Conservation (phyloP, 2,888 invertebrate genomes). For the Marasmarcha lunaedactyla region DNA sequence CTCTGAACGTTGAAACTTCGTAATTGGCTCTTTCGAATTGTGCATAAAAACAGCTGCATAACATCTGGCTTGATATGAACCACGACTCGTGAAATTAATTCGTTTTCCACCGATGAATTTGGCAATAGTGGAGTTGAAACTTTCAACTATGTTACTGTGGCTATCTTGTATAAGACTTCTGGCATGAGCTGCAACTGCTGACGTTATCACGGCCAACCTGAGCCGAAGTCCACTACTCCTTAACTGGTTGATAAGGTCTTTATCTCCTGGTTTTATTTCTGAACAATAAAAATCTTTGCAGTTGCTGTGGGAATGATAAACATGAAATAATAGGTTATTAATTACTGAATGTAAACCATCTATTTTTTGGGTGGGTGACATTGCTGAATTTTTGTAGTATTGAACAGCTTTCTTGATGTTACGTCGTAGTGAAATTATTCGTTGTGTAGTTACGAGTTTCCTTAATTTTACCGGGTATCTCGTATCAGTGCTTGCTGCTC, state of each 20-base stretch:
- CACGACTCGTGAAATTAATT: constrained; percentile 3
- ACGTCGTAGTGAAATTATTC: not conserved
- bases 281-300: constrained; percentile 1
- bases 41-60: not conserved
- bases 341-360: not conserved
- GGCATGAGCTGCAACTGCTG: not conserved
- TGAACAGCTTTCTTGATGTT: not conserved
- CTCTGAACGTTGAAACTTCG: not conserved
- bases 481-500: constrained; percentile 1
- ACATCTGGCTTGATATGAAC: constrained; percentile 1
- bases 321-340: not conserved
- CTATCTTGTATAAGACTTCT: not conserved
- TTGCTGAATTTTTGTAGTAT: not conserved
- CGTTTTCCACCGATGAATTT: constrained; percentile 1
- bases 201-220: not conserved
- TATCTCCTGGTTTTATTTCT: constrained; percentile 2
- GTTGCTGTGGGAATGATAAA: constrained; percentile 1
- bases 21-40: constrained; percentile 1
- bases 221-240: constrained; percentile 1
- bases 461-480: not conserved
- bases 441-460: not conserved
- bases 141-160: constrained; percentile 3
- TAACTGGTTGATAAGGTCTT: constrained; percentile 1
- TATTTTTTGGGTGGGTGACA: not conserved
- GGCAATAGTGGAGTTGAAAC: constrained; percentile 2